Conservation (phyloP, 1,140 invertebrate genomes). For the Drosophila busckii region DNA sequence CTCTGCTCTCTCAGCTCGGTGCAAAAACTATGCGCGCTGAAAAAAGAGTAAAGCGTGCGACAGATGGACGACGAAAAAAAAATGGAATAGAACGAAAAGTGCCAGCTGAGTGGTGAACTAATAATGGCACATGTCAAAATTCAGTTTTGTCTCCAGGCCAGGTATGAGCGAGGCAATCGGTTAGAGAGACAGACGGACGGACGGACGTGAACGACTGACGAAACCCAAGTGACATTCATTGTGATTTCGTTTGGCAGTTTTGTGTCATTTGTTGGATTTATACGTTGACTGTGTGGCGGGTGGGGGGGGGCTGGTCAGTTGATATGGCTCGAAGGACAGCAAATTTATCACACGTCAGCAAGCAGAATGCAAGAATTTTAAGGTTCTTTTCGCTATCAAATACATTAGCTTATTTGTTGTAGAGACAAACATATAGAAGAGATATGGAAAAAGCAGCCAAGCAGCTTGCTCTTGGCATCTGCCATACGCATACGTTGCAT, state of each 20-base stretch:
- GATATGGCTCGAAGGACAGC: slow-evolving; percentile 37
- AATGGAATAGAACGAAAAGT: slow-evolving; percentile 39
- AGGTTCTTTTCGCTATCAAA: no score
- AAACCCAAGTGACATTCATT: slow-evolving; percentile 72
- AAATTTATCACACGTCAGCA: slow-evolving; percentile 62
- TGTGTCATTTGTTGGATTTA: slow-evolving; percentile 71
- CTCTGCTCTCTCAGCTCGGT: slow-evolving; percentile 45
- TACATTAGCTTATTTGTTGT: no score
- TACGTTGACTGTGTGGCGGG: slow-evolving; percentile 35
- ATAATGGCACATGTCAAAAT: slow-evolving; percentile 79
- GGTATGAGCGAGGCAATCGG: not conserved
- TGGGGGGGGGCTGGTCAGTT: slow-evolving; percentile 20
- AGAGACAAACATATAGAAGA: not conserved
- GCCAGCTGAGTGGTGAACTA: slow-evolving; percentile 74
- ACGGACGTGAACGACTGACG: slow-evolving; percentile 54
- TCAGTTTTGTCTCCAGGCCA: slow-evolving; percentile 51
- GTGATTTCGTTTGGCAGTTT: slow-evolving; percentile 72
- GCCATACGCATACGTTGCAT: slow-evolving; percentile 56
- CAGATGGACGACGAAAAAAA: slow-evolving; percentile 21
- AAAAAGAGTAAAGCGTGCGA: slow-evolving; percentile 23
- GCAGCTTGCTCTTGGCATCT: slow-evolving; percentile 40
- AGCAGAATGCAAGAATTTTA: no score
- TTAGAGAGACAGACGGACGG: slow-evolving; percentile 8
- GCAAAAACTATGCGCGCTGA: slow-evolving; percentile 49
- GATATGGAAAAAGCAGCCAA: not conserved